phyloP scores from a whole-genome alignment of 64 coral and sea anemone species.

The Cladopsammia gracilis region DNA sequence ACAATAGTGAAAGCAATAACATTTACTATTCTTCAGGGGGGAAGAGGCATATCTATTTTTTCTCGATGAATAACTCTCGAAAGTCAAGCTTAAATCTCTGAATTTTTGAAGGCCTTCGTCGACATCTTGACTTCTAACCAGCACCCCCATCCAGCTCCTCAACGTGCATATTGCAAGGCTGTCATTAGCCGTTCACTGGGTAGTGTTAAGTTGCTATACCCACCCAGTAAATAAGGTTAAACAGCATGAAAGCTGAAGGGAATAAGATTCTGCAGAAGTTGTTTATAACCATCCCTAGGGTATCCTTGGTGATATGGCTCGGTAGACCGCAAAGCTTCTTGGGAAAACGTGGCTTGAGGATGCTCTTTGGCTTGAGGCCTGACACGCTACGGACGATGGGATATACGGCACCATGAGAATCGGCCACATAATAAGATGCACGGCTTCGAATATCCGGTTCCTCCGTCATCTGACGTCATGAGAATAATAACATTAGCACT shows the following conservation, averaged over 20 bases:
- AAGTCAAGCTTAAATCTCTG: too few relatives aligned
- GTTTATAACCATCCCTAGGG: constrained; percentile 65
- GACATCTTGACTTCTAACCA: too few relatives aligned
- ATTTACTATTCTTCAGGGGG: too few relatives aligned
- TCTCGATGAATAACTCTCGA: too few relatives aligned
- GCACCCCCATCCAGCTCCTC: too few relatives aligned
- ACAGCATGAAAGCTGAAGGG: constrained; percentile 78
- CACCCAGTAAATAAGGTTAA: constrained; percentile 86
- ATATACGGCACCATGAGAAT: constrained; percentile 89
- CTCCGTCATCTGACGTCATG: constrained; percentile 10
- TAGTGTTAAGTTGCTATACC: not conserved
- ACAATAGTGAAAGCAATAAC: too few relatives aligned
- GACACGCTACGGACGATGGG: constrained; percentile 77
- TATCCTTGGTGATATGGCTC: constrained; percentile 27
- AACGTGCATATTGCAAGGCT: too few relatives aligned
- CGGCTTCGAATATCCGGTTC: constrained; percentile 71
- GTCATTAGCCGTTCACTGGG: too few relatives aligned
- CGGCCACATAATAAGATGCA: constrained; percentile 83
- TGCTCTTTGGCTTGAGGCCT: constrained; percentile 39
- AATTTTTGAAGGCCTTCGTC: too few relatives aligned
- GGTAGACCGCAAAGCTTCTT: constrained; percentile 69
- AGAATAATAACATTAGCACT: not conserved
- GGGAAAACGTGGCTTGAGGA: constrained; percentile 72
- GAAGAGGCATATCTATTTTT: too few relatives aligned
- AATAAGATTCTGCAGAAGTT: constrained; percentile 73